Conservation (phyloP, 2,113 vertebrate genomes). For the Elgaria multicarinata region DNA sequence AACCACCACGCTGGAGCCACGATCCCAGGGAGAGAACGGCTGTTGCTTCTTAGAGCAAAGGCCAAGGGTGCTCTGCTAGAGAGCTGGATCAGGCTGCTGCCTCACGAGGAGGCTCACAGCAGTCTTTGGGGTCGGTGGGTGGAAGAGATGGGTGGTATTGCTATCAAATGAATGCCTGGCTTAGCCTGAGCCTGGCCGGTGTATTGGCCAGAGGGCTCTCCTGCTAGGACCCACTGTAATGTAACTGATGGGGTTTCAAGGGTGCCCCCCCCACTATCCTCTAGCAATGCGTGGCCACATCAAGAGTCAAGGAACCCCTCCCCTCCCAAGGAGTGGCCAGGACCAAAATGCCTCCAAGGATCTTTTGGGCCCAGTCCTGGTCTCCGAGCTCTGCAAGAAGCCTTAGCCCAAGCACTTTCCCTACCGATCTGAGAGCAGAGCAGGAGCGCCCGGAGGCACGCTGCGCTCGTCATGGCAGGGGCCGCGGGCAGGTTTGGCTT, state of each 20-base stretch:
- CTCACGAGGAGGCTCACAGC: background rate
- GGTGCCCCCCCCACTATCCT: background rate
- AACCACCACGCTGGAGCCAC: no score
- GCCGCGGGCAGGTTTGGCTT: background rate
- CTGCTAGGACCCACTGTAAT: rapidly evolving
- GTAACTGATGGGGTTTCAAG: background rate
- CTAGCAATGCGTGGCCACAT: background rate
- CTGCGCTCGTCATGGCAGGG: slow-evolving; percentile 38
- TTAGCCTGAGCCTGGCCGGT: background rate
- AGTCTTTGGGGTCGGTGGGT: background rate
- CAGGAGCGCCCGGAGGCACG: slow-evolving; percentile 15
- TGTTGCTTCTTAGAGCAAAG: background rate
- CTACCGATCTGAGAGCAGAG: slow-evolving; percentile 58
- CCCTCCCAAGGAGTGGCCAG: no score
- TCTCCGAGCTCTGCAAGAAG: background rate
- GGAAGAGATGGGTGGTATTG: background rate
- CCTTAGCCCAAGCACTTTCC: background rate
- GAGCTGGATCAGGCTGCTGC: background rate
- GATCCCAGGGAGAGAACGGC: background rate
- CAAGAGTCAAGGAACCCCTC: background rate
- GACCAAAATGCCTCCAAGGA: background rate
- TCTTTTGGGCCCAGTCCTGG: no score
- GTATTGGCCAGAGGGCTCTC: background rate
- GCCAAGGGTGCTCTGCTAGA: background rate
- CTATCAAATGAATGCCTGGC: background rate